A percentile compares a stretch with the other conserved stretches of the same genome.
Evolutionary conservation across 2,888 invertebrate species (phyloP).

Genomic region (Agrilus cyanescens): DNA sequence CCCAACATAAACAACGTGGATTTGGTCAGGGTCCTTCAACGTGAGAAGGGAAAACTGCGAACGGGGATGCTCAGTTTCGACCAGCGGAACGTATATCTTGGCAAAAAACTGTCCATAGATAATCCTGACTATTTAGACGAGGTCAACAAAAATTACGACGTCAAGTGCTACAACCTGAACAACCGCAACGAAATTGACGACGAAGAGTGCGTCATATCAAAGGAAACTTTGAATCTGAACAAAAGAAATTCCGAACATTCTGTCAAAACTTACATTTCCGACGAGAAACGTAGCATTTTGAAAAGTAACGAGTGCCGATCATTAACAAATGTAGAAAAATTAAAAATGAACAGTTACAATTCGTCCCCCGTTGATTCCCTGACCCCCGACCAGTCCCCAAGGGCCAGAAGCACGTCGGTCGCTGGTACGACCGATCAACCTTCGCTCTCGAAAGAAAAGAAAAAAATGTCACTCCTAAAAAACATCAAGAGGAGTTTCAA

Average conservation of each 20-base stretch:
- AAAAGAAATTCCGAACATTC: conserved; percentile 33
- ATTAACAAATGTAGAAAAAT: conserved; percentile 22
- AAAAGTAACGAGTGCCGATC: conserved; percentile 26
- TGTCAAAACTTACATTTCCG: conserved; percentile 23
- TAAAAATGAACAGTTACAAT: conserved; percentile 19
- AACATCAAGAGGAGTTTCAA: conserved; percentile 13
- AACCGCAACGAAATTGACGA: conserved; percentile 14
- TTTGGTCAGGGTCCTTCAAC: conserved; percentile 35
- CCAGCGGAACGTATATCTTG: conserved; percentile 18
- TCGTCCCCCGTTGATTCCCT: neutral
- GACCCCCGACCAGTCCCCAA: neutral
- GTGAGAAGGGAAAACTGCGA: conserved; percentile 33
- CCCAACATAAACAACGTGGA: conserved; percentile 35
- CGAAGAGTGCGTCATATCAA: conserved; percentile 28
- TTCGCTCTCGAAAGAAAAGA: conserved; percentile 11
- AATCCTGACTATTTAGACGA: conserved; percentile 33
- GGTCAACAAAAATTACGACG: conserved; percentile 28
- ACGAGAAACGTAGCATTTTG: conserved; percentile 31
- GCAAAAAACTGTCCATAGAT: conserved; percentile 33
- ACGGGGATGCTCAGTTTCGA: conserved; percentile 32
- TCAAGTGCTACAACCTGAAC: conserved; percentile 23
- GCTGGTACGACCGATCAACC: conserved; percentile 5
- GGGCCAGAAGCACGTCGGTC: conserved; percentile 5
- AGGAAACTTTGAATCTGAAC: conserved; percentile 31
- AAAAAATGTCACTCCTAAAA: conserved; percentile 8